These are phyloP conservation scores for Cryptocheilus praepositus DNA, from an alignment of 2,888 invertebrate species.

Conservation along the genomic window DNA sequence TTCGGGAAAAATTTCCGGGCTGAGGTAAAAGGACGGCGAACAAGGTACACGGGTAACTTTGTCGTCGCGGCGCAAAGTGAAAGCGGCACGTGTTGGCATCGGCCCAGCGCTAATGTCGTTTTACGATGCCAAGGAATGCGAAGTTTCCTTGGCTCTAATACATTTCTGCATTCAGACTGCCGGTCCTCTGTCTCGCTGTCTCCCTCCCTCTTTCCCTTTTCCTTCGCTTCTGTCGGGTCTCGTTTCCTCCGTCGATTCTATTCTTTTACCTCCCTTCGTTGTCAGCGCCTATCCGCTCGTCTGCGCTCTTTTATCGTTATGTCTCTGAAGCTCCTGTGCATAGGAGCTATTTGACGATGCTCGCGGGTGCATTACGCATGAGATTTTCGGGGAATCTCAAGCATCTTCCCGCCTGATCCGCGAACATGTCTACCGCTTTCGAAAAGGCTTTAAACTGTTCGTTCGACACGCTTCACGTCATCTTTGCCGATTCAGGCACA, in stretches of 20 bases:
- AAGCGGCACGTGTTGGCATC: slow-evolving; percentile 45
- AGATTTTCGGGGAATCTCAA: too few relatives aligned
- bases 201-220: neutral
- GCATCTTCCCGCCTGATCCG: too few relatives aligned
- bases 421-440: too few relatives aligned
- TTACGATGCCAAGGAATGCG: slow-evolving; percentile 41
- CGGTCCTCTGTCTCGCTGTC: neutral
- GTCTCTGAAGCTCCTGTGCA: neutral
- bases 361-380: too few relatives aligned
- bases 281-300: slow-evolving; percentile 10
- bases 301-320: slow-evolving; percentile 3
- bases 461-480: too few relatives aligned
- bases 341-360: too few relatives aligned
- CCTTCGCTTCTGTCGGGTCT: too few relatives aligned
- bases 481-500: too few relatives aligned
- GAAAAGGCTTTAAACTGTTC: too few relatives aligned
- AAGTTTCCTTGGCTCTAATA: slow-evolving; percentile 27
- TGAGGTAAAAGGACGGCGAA: slow-evolving; percentile 28
- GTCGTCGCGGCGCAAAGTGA: slow-evolving; percentile 32
- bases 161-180: slow-evolving; percentile 11
- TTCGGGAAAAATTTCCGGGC: neutral
- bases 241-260: neutral
- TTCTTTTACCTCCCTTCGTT: neutral
- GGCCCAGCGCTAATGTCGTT: slow-evolving; percentile 37
- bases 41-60: slow-evolving; percentile 26